phyloP scores from a whole-genome alignment of 2,113 vertebrate species.

The Pygoscelis adeliae region DNA sequence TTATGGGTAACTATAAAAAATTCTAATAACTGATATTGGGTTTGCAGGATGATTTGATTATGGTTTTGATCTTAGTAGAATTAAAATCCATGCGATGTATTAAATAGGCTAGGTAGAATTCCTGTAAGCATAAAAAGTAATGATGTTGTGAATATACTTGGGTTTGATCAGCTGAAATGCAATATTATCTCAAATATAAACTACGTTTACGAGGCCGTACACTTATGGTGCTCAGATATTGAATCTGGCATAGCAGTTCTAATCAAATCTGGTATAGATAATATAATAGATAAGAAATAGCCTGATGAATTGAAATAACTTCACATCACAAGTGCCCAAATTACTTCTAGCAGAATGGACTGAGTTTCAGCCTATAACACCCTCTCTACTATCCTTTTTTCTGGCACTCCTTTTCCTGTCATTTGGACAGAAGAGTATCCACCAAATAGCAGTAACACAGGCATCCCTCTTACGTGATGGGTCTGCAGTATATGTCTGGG shows the following conservation, averaged over 20 bases:
- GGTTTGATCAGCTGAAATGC: neutral
- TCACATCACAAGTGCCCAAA: neutral
- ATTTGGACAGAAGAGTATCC: neutral
- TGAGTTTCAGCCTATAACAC: neutral
- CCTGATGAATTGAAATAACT: neutral
- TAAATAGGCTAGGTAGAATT: neutral
- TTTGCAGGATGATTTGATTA: neutral
- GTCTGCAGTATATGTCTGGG: neutral
- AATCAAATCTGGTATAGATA: neutral
- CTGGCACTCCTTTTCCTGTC: neutral
- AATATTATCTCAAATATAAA: neutral
- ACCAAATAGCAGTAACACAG: neutral
- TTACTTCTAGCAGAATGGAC: neutral
- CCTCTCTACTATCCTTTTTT: neutral
- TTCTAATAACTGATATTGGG: neutral
- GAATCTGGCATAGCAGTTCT: neutral
- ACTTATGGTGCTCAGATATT: neutral
- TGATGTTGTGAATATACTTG: neutral
- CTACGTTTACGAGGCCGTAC: neutral
- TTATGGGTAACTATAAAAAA: neutral
- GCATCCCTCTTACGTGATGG: neutral
- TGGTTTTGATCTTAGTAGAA: neutral
- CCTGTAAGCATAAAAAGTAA: neutral
- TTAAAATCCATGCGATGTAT: neutral
- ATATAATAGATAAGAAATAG: neutral